Evolutionary conservation across 2,888 invertebrate genomes (phyloP), one percentile per base, ranked within the genome.

Genomic region (Peribatodes rhomboidaria): DNA sequence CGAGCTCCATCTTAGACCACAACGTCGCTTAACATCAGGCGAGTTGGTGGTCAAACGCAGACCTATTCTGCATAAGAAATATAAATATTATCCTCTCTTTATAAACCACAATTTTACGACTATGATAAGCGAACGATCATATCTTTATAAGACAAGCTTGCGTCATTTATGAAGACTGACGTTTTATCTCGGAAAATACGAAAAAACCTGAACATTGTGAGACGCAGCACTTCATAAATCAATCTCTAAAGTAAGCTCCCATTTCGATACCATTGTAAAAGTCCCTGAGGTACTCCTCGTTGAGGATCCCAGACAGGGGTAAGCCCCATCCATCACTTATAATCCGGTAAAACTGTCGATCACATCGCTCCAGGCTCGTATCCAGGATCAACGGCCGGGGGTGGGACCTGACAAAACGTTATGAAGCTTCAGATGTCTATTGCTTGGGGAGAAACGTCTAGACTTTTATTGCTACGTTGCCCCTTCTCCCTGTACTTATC

Each of bases 281-380:
- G 22, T 55, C 65, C 65, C 56, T 20, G 52, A 46, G 60, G 65
- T 56, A 46, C 56, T 53, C 52, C 52, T 46, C 37, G 35, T 58
- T 10, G 49, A 47, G 35, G 53, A 54, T 42, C 46, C 53, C 42
- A 33, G 56, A 62, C 50, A 61, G 69, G 76, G 80, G 80, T 62
- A 67, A 65, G 71, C 75, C 75, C 78, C 76, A 81, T 83, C 81
- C 76, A 82, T 82, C 83, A 82, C 65, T 58, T 55, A 61, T 78
- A 81, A 79, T 81, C 75, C 75, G 65, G 71, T 79, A 74, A 70
- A 67, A 75, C 70, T 74, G 81, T 83, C 79, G 79, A 81, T 82
- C 81, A 78, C 69, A 67, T 47, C 58, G 66, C 62, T 18, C 75
- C 59, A 58, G 44, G 41, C 44, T 2, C 14, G 39, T 9, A 47